Evolutionary conservation across 2,113 vertebrate species (phyloP), one percentile per base, ranked within the genome.

Genomic region (Pollimyrus isidori): DNA sequence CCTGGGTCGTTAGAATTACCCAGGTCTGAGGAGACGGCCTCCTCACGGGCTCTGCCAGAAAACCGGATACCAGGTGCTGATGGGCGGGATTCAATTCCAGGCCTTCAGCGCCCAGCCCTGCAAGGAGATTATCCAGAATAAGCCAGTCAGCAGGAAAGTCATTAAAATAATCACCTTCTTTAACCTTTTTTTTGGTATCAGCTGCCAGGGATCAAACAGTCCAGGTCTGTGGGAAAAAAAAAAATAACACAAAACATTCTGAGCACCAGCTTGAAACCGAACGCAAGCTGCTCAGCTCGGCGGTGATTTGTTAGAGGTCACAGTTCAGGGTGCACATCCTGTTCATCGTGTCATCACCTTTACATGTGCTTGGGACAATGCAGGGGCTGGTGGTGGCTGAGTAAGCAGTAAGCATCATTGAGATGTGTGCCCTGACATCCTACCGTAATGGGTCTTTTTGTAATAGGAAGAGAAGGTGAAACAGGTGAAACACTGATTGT

Each of bases 281-380:
- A 48, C 80, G 46, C 88, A 89, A 84, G 80, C 49, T 45, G 73
- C 13, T 35, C n/a, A 35, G n/a, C 30, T 23, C 35, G 4, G 2
- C 56, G 30, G 42, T 69, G 83, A 86, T 73, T 87, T 26, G 19
- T 86, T 10, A 46, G 83, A 50, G 45, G 15, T 89, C 53, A 86
- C 49, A n/a, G 21, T 42, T 52, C 49, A 46, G 46, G 15, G 17
- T 89, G 45, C 45, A n/a, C 62, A n/a, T 86, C 30, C 85, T 89
- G 83, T 83, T 89, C 89, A 89, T 83, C 52, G 58, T 86, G 56
- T 83, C 82, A 26, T 49, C n/a, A n/a, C n/a, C 82, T 89, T n/a
- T 48, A 6, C 42, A 21, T 84, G 73, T 80, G 73, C 17, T 19
- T 42, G 15, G 35, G 15, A 80, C 73, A 42, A 42, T 80, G 15